Evolutionary conservation across 2,113 vertebrate genomes (phyloP).

Genomic region (Nothoprocta pentlandii): DNA sequence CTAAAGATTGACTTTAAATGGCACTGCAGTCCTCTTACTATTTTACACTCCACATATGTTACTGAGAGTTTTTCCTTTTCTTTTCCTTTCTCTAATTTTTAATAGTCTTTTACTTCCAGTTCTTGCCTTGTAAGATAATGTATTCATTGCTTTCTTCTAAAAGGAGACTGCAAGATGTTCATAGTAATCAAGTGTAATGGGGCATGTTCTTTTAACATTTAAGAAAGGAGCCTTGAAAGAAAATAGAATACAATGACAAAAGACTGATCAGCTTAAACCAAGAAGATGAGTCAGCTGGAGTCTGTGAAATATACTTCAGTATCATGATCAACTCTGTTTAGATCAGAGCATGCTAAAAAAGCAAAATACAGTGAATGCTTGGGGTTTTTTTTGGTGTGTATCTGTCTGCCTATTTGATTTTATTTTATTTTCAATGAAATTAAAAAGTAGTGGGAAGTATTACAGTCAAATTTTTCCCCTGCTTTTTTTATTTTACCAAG

Average conservation of each 20-base stretch:
- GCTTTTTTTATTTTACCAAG: not conserved
- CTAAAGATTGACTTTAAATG: not conserved
- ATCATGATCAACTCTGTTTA: not conserved
- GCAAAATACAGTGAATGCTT: not conserved
- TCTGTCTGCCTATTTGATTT: not conserved
- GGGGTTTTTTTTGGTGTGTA: not conserved
- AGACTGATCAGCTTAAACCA: not conserved
- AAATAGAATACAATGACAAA: not conserved
- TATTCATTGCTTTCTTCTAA: constrained; percentile 21
- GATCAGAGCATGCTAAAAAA: not conserved
- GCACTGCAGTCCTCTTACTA: not conserved
- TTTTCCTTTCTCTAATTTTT: constrained; percentile 5
- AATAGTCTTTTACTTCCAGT: not conserved
- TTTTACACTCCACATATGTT: not conserved
- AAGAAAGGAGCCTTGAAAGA: not conserved
- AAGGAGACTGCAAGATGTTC: constrained; percentile 10
- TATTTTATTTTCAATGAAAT: not conserved
- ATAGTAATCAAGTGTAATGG: constrained; percentile 36
- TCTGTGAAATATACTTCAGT: not conserved
- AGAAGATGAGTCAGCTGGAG: not conserved
- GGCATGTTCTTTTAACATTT: not conserved
- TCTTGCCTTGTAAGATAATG: constrained; percentile 4
- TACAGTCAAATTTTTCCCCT: not conserved
- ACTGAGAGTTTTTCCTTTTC: not conserved
- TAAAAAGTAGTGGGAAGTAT: not conserved